Evolutionary conservation across 2,113 vertebrate genomes (phyloP), one percentile per base, ranked within the genome.

Genomic region (Spilogale gracilis): DNA sequence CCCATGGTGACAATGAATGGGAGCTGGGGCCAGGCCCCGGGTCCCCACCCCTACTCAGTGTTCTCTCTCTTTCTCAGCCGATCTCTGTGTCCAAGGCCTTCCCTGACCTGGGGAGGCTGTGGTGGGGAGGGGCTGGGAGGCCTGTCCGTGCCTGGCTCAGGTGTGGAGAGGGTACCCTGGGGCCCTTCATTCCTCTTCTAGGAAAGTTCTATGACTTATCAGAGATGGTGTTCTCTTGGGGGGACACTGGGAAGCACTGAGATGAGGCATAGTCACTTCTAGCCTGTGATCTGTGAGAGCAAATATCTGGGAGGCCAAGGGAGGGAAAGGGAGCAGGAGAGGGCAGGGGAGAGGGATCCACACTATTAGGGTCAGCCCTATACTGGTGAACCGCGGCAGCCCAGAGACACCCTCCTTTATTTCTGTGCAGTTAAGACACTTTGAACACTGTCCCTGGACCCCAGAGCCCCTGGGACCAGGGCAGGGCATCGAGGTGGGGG

Each of bases 1-100:
- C 30, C 65, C 21, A 4, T 0, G 1, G 0, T 14, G 23, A 38
- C 58, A 32, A 45, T 9, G 20, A 45, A 14, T 17, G 9, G 32
- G 17, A 45, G 5, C 43, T 5, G 38, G 78, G 38, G 11, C 21
- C 60, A 45, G 52, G 45, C 18, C 45, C 52, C 7, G 30, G 21
- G 4, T 30, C 3, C 12, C 54, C 50, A 25, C 23, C 17, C 43
- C 52, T 0, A 27, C n/a, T 52, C 9, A 27, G 11, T 1, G 20
- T 45, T 85, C 91, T 67, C 25, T 50, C 12, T 27, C 48, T 13
- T 21, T 17, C 87, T 73, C 43, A 20, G 56, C 50, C n/a, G 7
- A 48, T 48, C 58, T 81, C 58, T 82, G 58, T 56, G 56, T 32
- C 30, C 20, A 0, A 18, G 60, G 45, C 27, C 25, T 38, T 38